Evolutionary conservation across 1,140 invertebrate genomes (phyloP).

Genomic region (Saccostrea glomerata): DNA sequence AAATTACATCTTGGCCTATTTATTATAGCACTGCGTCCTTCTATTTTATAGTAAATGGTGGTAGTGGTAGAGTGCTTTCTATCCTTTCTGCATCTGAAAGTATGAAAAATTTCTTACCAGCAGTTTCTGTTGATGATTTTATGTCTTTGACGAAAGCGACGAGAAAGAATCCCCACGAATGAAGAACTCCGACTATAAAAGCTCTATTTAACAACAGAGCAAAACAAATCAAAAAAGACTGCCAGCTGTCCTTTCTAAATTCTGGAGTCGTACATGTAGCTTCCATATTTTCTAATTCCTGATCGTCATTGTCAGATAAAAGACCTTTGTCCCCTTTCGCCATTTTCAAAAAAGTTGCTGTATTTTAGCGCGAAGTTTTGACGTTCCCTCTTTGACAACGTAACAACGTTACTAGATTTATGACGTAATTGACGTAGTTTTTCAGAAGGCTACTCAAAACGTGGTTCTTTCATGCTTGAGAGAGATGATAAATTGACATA

Average conservation of each 20-base stretch:
- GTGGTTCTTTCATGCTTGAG: background rate
- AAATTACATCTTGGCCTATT: too few relatives aligned
- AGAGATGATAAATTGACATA: background rate
- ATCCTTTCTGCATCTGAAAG: too few relatives aligned
- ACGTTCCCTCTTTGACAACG: constrained; percentile 17
- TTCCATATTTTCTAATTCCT: background rate
- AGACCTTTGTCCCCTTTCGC: background rate
- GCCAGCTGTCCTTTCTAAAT: constrained; percentile 24
- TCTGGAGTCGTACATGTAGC: background rate
- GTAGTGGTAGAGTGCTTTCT: too few relatives aligned
- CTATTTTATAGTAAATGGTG: too few relatives aligned
- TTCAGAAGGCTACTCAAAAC: background rate
- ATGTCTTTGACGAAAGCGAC: constrained; percentile 43
- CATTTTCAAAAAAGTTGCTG: background rate
- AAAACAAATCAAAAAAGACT: constrained; percentile 42
- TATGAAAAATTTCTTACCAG: constrained; percentile 23
- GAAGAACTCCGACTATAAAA: constrained; percentile 45
- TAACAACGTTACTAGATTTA: constrained; percentile 40
- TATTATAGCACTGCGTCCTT: too few relatives aligned
- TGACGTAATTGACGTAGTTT: too few relatives aligned
- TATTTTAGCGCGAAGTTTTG: background rate
- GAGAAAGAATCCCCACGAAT: constrained; percentile 49
- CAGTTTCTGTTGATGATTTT: constrained; percentile 40
- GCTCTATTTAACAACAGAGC: constrained; percentile 29
- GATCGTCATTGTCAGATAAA: background rate